Conservation (phyloP, 1,140 invertebrate genomes). For the Drepana arcuata region DNA sequence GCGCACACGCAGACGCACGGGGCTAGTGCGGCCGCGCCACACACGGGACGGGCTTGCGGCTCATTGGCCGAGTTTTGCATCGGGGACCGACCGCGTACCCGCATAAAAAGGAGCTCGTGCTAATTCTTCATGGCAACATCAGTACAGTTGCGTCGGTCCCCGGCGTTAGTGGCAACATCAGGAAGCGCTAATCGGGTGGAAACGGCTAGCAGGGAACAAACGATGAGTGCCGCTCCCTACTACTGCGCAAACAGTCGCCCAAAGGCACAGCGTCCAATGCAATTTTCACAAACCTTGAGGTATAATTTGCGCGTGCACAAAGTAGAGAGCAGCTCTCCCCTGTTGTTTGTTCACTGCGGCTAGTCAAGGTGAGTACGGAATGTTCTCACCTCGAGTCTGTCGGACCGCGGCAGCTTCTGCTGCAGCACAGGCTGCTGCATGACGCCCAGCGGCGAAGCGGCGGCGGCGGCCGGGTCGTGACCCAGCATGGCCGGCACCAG, state of each 20-base stretch:
- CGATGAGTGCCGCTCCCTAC: too few relatives aligned
- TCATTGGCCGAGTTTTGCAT: conserved; percentile 28
- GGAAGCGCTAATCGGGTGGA: conserved; percentile 42
- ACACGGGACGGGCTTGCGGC: conserved; percentile 37
- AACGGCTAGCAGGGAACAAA: too few relatives aligned
- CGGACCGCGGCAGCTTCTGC: conserved; percentile 94
- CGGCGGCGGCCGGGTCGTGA: conserved; percentile 86
- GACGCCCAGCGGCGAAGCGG: conserved; percentile 75
- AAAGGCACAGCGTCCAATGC: too few relatives aligned
- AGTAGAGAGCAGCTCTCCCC: too few relatives aligned
- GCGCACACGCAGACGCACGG: conserved; percentile 43
- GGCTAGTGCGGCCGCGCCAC: conserved; percentile 45
- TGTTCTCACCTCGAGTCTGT: conserved; percentile 91
- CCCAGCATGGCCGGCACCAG: conserved; percentile 88
- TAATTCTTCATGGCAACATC: too few relatives aligned
- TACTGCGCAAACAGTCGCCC: too few relatives aligned
- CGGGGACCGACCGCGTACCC: conserved; percentile 52
- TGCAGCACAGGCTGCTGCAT: conserved; percentile 87
- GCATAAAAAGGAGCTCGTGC: too few relatives aligned
- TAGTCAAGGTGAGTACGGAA: too few relatives aligned
- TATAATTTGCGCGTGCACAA: too few relatives aligned
- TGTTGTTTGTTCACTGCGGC: too few relatives aligned
- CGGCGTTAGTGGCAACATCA: conserved; percentile 38
- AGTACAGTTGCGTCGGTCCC: conserved; percentile 47
- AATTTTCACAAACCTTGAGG: too few relatives aligned